A percentile compares a stretch with the other conserved stretches of the same genome.
Evolutionary conservation across 2,797 vertebrate species (phyloP).

Genomic region (Sebastes nivosus): DNA sequence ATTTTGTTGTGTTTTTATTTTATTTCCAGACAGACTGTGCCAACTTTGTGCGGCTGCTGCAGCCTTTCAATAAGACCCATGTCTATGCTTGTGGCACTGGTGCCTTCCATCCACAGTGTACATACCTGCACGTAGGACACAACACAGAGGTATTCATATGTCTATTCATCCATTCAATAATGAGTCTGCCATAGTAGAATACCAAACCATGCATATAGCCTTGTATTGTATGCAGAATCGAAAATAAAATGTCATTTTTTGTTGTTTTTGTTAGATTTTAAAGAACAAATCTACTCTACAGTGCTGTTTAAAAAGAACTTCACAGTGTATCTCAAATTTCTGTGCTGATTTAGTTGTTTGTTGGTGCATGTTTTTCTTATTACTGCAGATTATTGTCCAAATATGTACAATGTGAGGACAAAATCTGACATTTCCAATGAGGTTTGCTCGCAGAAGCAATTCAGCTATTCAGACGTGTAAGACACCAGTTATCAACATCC

Average conservation of each 20-base stretch:
- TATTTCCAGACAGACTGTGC: constrained; percentile 86
- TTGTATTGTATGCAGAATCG: neutral
- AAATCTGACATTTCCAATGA: neutral
- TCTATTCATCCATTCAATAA: neutral
- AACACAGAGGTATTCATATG: constrained; percentile 37
- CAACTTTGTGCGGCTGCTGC: constrained; percentile 89
- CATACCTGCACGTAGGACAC: constrained; percentile 76
- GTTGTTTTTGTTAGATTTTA: too few relatives aligned
- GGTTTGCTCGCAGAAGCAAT: neutral
- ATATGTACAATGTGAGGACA: neutral
- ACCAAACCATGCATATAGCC: fast-evolving
- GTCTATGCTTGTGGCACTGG: constrained; percentile 87
- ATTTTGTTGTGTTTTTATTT: neutral
- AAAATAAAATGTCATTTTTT: too few relatives aligned
- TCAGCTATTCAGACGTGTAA: neutral
- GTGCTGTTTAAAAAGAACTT: neutral
- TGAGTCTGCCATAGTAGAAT: neutral
- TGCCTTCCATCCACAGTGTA: constrained; percentile 87
- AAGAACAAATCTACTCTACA: neutral
- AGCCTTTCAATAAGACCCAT: constrained; percentile 87
- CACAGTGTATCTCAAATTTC: neutral
- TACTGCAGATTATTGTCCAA: too few relatives aligned
- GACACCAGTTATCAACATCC: neutral
- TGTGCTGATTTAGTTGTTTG: neutral
- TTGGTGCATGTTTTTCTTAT: neutral